phyloP scores from a whole-genome alignment of 2,888 invertebrate species.

The Mesorhabditis spiculigera region DNA sequence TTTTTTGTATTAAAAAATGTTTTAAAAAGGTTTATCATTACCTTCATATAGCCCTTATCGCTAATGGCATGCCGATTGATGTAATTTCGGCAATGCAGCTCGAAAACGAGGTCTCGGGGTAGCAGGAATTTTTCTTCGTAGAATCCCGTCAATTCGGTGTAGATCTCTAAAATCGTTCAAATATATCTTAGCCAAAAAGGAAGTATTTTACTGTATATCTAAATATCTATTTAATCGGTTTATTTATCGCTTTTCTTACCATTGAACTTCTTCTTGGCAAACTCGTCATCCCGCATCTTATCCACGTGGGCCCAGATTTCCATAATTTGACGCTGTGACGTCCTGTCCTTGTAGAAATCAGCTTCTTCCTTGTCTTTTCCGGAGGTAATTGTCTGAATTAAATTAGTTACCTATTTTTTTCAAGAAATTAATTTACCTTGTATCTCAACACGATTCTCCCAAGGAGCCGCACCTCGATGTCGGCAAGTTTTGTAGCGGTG shows the following conservation, averaged over 20 bases:
- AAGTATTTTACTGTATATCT: neutral
- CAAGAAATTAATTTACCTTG: constrained; percentile 42
- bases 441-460: constrained; percentile 51
- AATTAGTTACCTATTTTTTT: constrained; percentile 14
- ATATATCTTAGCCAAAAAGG: no score
- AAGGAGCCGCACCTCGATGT: constrained; percentile 54
- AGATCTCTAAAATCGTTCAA: constrained; percentile 38
- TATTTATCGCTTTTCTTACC: constrained; percentile 18
- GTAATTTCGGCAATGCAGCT: constrained; percentile 56
- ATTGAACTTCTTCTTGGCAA: constrained; percentile 48
- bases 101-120: constrained; percentile 48
- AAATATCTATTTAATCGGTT: neutral
- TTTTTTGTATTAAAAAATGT: neutral
- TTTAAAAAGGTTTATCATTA: constrained; percentile 10
- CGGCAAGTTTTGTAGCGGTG: constrained; percentile 26
- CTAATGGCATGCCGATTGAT: constrained; percentile 58
- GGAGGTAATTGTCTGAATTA: constrained; percentile 36
- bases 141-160: constrained; percentile 35
- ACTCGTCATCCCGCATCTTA: constrained; percentile 44
- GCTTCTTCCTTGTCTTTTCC: constrained; percentile 45
- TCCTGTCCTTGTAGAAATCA: constrained; percentile 49
- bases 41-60: constrained; percentile 47
- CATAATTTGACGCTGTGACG: constrained; percentile 47
- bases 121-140: constrained; percentile 44
- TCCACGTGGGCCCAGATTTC: constrained; percentile 54